A percentile compares a stretch with the other conserved stretches of the same genome.
Evolutionary conservation across 1,140 invertebrate species (phyloP).

Genomic region (Ceratitis capitata): DNA sequence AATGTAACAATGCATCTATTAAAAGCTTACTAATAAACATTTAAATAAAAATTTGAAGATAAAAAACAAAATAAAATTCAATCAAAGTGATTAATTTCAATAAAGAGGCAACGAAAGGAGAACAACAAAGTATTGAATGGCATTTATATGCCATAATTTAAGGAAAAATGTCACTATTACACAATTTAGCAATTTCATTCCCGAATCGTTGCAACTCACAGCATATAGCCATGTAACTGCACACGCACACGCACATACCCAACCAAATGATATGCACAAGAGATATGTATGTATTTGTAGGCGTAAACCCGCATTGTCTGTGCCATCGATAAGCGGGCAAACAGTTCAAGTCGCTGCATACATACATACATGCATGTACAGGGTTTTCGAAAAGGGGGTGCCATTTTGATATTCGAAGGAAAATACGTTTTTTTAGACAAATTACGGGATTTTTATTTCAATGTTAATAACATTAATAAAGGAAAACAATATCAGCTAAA

Average conservation of each 20-base stretch:
- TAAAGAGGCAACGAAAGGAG: conserved; percentile 5
- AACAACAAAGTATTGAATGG: not conserved
- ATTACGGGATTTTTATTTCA: too few relatives aligned
- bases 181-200: conserved; percentile 6
- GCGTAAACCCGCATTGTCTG: conserved; percentile 20
- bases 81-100: not conserved
- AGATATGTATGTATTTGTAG: not conserved
- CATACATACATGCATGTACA: too few relatives aligned
- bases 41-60: too few relatives aligned
- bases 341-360: not conserved
- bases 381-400: too few relatives aligned
- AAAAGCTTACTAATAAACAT: too few relatives aligned
- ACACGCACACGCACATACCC: not conserved
- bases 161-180: conserved; percentile 28
- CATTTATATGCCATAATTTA: conserved; percentile 31
- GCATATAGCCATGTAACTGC: not conserved
- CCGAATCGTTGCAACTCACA: not conserved
- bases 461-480: too few relatives aligned
- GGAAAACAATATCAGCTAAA: too few relatives aligned
- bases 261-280: not conserved
- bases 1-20: too few relatives aligned
- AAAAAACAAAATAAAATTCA: too few relatives aligned
- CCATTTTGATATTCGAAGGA: too few relatives aligned
- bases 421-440: too few relatives aligned
- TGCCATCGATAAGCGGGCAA: not conserved